Conservation (phyloP, 2,888 invertebrate genomes). For the Dasysyrphus tricinctus region DNA sequence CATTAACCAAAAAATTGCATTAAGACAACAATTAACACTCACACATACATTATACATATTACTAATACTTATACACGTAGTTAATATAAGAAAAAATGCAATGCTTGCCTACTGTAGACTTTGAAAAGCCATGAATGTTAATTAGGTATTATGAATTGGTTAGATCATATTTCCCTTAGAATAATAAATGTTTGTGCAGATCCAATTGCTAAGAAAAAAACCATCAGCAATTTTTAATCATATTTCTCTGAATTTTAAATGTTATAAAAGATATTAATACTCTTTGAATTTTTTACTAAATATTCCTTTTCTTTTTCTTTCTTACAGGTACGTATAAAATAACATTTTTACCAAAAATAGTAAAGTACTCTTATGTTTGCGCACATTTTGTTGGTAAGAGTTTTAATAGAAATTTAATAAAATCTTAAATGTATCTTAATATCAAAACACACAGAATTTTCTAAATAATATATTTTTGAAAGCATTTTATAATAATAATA, state of each 20-base stretch:
- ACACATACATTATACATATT: constrained; percentile 19
- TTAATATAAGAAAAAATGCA: constrained; percentile 9
- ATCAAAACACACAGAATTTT: background rate
- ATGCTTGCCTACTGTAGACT: constrained; percentile 39
- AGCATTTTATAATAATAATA: too few relatives aligned
- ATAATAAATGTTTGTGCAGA: background rate
- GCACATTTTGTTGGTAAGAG: constrained; percentile 52
- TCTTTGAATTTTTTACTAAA: background rate
- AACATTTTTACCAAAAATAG: constrained; percentile 5
- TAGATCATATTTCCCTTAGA: background rate
- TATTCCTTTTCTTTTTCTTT: constrained; percentile 2
- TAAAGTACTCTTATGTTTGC: constrained; percentile 19
- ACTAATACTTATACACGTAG: constrained; percentile 12
- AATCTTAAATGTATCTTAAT: background rate
- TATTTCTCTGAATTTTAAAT: background rate
- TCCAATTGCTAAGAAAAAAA: background rate
- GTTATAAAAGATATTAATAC: background rate
- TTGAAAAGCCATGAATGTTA: constrained; percentile 8
- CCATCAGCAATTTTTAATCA: background rate
- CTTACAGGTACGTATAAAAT: constrained; percentile 68
- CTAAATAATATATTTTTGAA: background rate
- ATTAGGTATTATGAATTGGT: background rate
- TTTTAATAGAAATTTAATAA: background rate
- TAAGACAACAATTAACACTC: background rate
- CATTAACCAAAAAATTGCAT: background rate